Evolutionary conservation across 2,888 invertebrate genomes (phyloP).

Genomic region (Diachrysia chrysitis): DNA sequence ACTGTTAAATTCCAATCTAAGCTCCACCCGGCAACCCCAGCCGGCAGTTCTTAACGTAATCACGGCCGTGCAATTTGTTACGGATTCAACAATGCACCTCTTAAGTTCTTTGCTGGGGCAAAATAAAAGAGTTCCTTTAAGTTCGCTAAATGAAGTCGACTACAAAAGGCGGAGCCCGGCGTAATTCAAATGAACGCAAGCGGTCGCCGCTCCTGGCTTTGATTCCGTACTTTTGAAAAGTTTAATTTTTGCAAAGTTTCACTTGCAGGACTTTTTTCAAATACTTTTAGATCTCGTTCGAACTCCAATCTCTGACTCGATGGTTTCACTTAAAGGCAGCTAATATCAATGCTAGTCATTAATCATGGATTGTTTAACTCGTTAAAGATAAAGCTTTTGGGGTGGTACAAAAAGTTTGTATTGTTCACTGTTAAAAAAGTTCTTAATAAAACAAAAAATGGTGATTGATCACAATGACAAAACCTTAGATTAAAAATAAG

Average conservation of each 20-base stretch:
- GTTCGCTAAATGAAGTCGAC: conserved; percentile 88
- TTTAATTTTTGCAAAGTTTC: conserved; percentile 86
- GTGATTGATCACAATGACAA: conserved; percentile 49
- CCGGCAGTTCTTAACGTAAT: conserved; percentile 81
- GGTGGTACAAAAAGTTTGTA: conserved; percentile 25
- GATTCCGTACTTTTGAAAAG: conserved; percentile 83
- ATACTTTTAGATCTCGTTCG: conserved; percentile 75
- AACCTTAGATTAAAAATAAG: too few relatives aligned
- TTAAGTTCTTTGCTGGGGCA: conserved; percentile 81
- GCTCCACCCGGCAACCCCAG: conserved; percentile 70
- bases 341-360: conserved; percentile 46
- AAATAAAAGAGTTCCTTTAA: conserved; percentile 86
- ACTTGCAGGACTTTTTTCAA: conserved; percentile 79
- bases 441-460: conserved; percentile 39
- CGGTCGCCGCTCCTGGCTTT: conserved; percentile 79
- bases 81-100: conserved; percentile 88
- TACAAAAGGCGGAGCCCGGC: conserved; percentile 85
- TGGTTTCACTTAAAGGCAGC: conserved; percentile 61
- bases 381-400: conserved; percentile 47
- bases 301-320: conserved; percentile 63
- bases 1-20: conserved; percentile 80
- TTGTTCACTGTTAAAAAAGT: conserved; percentile 44
- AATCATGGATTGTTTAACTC: conserved; percentile 50
- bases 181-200: conserved; percentile 86
- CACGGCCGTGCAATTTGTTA: conserved; percentile 87